Evolutionary conservation across 1,140 invertebrate species (phyloP).

Genomic region (Heliothis virescens): DNA sequence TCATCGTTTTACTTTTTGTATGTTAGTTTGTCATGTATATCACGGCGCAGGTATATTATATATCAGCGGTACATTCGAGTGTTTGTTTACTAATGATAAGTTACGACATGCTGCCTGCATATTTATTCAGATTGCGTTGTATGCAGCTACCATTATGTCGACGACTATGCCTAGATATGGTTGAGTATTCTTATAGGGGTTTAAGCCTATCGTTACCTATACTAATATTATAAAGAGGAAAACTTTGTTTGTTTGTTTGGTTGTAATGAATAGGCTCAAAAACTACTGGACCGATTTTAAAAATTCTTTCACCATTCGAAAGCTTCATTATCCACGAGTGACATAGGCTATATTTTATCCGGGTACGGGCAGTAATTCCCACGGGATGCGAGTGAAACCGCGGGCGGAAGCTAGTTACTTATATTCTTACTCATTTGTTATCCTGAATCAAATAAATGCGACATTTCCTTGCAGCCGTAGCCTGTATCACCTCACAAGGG

Average conservation of each 20-base stretch:
- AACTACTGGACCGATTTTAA: too few relatives aligned
- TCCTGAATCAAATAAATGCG: not conserved
- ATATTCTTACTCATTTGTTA: not conserved
- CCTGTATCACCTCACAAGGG: too few relatives aligned
- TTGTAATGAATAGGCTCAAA: too few relatives aligned
- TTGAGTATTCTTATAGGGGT: slow-evolving; percentile 14
- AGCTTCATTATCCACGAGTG: too few relatives aligned
- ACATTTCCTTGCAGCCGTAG: too few relatives aligned
- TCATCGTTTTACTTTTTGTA: slow-evolving; percentile 41
- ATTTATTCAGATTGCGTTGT: slow-evolving; percentile 47
- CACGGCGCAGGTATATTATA: slow-evolving; percentile 33
- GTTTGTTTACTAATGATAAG: slow-evolving; percentile 51
- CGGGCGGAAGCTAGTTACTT: too few relatives aligned
- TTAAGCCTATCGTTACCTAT: slow-evolving; percentile 3
- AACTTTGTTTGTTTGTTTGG: too few relatives aligned
- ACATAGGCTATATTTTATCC: too few relatives aligned
- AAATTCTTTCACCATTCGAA: too few relatives aligned
- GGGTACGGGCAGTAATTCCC: too few relatives aligned
- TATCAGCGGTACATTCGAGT: slow-evolving; percentile 35
- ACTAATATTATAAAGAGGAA: too few relatives aligned
- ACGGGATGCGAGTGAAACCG: too few relatives aligned
- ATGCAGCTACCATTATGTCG: slow-evolving; percentile 36
- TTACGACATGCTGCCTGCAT: slow-evolving; percentile 43
- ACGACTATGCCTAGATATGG: slow-evolving; percentile 27
- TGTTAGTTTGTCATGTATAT: slow-evolving; percentile 24